Evolutionary conservation across 2,888 invertebrate species (phyloP), one percentile per base, ranked within the genome.

Genomic region (Xylophagus ater): DNA sequence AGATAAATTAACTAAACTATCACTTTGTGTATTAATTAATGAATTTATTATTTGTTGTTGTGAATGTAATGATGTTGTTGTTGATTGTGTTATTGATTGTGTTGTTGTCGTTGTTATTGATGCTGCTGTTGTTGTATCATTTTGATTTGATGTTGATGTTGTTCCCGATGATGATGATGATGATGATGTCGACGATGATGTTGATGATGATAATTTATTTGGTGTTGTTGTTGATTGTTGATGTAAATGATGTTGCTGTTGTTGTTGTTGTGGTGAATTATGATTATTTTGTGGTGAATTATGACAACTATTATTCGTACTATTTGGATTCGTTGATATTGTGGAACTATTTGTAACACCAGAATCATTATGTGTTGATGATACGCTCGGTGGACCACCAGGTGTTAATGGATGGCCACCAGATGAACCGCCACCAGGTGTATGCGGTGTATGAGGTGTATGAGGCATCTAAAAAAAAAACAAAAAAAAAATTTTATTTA

Each of bases 381-480:
- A 83, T 30, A 86, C 85, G 30, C 85, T 85, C 9, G 87, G 87
- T 25, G 88, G 88, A 2, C 80, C 80, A 45, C 79, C 78, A 4
- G 76, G 76, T 25, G 80, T 81, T 57, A 77, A 76, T 12, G 78
- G 80, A 45, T 81, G 81, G 43, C 81, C 80, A 44, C 78, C 78
- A 1, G 78, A 77, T 12, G 79, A 78, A 37, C 72, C 73, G 35
- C 76, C 77, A 65, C 70, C 83, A 55, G 73, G 87, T 55, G 78
- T 88, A 68, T 73, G 88, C 56, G 70, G 85, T 59, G 68, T 79
- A 54, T 83, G 84, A 9, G 82, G 86, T 40, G 85, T 86, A 58
- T 81, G 81, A n/a, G 82, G 87, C 78, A 80, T 80, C 76, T 81
- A 38, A 28, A 28, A 33, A 33, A 15, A 34, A 17, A 40, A 20